Evolutionary conservation across 1,140 invertebrate species (phyloP), one percentile per base, ranked within the genome.

Genomic region (Rhynchophorus ferrugineus): DNA sequence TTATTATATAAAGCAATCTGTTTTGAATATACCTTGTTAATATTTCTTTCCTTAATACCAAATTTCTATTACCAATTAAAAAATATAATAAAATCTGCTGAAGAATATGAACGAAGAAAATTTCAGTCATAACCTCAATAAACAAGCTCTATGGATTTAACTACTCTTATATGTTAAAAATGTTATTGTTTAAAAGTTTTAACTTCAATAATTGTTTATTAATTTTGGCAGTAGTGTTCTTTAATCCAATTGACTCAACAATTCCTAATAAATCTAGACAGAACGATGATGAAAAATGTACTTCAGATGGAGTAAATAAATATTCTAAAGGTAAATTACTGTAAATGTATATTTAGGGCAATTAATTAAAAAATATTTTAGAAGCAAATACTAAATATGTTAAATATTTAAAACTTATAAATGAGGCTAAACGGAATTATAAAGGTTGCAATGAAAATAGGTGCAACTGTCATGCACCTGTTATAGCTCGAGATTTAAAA

Each of bases 401-500:
- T 20, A 62, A 67, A 56, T 68, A 71, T 49, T 59, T 64, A 35
- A 62, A 71, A 51, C 41, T 71, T 37, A 71, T 79, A 39, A 42
- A 71, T 18, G 19, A 48, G 47, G 73, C 73, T 6, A 54, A 70
- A 56, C 54, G 67, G 29, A 53, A 68, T 7, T 75, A 76, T 62
- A 56, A 54, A 38, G 71, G 75, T 3, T 78, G 76, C 62, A 59
- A 68, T 14, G 54, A 54, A 20, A 54, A 62, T 19, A 78, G 78
- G 46, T 83, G 82, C 66, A 72, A 67, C 18, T 89, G 85, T 61
- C 78, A 83, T 61, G 67, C 67, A 20, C 53, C 71, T 61, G 75
- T 87, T 18, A 83, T 93, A 38, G 61, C 75, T 14, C 69, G 76
- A 13, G 88, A 94, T 67, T 71, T 95, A 22, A 67, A 70, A 54